Evolutionary conservation across 2,113 vertebrate genomes (phyloP).

Genomic region (Siniperca knerii): DNA sequence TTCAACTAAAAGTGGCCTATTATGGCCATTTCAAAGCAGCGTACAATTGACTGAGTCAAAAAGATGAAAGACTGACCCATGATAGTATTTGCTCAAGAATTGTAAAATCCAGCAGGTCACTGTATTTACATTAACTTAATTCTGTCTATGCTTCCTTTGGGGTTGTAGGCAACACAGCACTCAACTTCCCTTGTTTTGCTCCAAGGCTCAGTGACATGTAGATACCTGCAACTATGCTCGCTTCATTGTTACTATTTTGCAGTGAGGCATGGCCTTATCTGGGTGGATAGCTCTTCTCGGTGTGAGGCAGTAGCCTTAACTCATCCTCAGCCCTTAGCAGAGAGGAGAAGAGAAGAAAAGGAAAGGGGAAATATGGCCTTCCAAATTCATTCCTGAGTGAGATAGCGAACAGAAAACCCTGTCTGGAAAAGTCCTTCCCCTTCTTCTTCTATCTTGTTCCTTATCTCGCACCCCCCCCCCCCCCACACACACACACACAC

Average conservation of each 20-base stretch:
- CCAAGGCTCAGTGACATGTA: constrained; percentile 60
- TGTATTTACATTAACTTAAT: constrained; percentile 12
- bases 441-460: constrained; percentile 36
- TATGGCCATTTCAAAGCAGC: constrained; percentile 44
- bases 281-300: constrained; percentile 60
- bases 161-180: not conserved
- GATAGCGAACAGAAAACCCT: constrained; percentile 65
- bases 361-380: constrained; percentile 59
- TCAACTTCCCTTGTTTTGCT: constrained; percentile 6
- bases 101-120: constrained; percentile 10
- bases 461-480: not conserved
- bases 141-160: not conserved
- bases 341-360: constrained; percentile 22
- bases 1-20: constrained; percentile 37
- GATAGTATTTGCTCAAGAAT: constrained; percentile 23
- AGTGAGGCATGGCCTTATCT: constrained; percentile 76
- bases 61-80: not conserved
- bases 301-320: constrained; percentile 60
- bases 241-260: constrained; percentile 74
- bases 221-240: constrained; percentile 67
- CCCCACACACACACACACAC: too few species aligned
- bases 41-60: not conserved
- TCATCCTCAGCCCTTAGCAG: constrained; percentile 57
- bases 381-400: constrained; percentile 73
- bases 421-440: constrained; percentile 39